Base-by-base conservation (phyloP, 2,888 invertebrate species). In the Cremastinae sp. region DNA sequence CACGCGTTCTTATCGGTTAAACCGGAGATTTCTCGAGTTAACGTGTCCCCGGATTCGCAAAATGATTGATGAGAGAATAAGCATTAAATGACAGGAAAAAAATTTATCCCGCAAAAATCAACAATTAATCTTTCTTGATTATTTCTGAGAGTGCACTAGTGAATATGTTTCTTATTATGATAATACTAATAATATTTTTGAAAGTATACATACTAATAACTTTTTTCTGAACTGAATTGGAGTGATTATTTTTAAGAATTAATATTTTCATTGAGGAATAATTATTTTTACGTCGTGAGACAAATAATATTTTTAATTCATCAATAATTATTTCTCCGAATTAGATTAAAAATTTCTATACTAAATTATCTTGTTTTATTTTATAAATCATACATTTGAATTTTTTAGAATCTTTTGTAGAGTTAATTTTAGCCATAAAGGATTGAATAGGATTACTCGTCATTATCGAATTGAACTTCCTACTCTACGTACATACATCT, bases 1-100 rank as follows among this genome's bases (percentile, higher is more conserved):
- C n/a, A 5, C 7, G 35, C 10, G 12, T 20, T 65, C 74, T 76
- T 14, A 37, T 41, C 41, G 28, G n/a, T 62, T 28, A 35, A 8
- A 7, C 61, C 62, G 62, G 41, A 28, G 28, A 55, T 43, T 58
- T 59, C 55, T 75, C 41, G 45, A 41, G 61, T 43, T 66, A 62
- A 65, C 59, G 55, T 62, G 56, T 61, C 56, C 22, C 45, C 62
- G 28, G 28, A 49, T 20, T 20, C 43, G 20, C 51, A 49, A 51
- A 66, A 35, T 72, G 66, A 62, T 72, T 68, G 66, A 71, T 71
- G 56, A 61, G 16, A 22, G 35, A 75, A 35, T 12, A 5, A 45
- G 45, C 12, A 41, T 22, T 12, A 49, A 65, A 61, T 14, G 14
- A 1, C 47, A 43, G 39, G 51, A 7, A 59, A 49, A 45, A 55